A percentile compares a stretch with the other conserved stretches of the same genome.
These are phyloP conservation scores for Catharus bicknelli DNA, from an alignment of 2,113 vertebrate genomes.

Conservation along the genomic window DNA sequence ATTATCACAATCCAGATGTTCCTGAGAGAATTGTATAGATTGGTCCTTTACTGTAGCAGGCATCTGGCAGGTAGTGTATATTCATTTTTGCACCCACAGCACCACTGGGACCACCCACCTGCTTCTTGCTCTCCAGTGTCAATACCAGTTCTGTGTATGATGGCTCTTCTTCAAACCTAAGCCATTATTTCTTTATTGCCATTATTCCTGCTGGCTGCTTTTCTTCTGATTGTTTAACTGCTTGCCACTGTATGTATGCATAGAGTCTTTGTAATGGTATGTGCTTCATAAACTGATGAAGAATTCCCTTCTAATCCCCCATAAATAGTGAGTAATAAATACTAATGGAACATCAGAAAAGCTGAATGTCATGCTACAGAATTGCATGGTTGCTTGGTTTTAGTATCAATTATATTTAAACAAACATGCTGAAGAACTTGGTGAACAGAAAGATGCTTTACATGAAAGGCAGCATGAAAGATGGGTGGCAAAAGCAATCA, in stretches of 20 bases:
- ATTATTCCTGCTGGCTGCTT: constrained; percentile 17
- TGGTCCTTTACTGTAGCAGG: constrained; percentile 52
- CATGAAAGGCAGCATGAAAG: background rate
- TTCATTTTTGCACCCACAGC: constrained; percentile 56
- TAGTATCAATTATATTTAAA: background rate
- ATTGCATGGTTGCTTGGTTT: background rate
- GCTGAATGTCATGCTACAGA: background rate
- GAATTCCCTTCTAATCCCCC: background rate
- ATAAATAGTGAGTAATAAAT: background rate
- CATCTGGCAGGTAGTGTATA: constrained; percentile 42
- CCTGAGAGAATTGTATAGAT: constrained; percentile 18
- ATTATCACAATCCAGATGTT: constrained; percentile 31
- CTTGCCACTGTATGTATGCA: background rate
- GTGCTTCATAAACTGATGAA: background rate
- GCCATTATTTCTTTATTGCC: background rate
- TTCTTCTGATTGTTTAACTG: background rate
- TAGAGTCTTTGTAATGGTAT: background rate
- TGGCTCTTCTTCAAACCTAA: background rate
- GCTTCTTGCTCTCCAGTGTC: constrained; percentile 51
- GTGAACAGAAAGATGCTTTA: background rate
- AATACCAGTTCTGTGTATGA: background rate
- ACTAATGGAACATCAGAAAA: background rate
- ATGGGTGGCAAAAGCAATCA: background rate
- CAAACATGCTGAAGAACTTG: background rate
- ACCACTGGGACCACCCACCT: constrained; percentile 58